Percentiles rank a stretch among this genome's conserved stretches.
These are phyloP conservation scores for Phoenicopterus ruber DNA, from an alignment of 2,113 vertebrate species.

Conservation along the genomic window DNA sequence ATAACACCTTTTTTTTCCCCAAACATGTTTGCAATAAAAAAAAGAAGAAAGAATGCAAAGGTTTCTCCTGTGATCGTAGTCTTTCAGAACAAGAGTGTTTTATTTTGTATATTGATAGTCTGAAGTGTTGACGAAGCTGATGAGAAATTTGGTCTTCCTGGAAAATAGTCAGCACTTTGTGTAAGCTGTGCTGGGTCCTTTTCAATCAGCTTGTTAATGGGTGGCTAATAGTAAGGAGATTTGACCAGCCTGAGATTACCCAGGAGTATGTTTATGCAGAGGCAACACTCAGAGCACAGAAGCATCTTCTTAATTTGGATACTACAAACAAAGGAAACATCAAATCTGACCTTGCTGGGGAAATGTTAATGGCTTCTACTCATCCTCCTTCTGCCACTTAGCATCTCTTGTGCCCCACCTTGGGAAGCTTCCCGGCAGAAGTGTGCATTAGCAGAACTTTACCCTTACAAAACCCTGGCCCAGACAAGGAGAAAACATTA, in stretches of 20 bases:
- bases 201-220: slow-evolving; percentile 81
- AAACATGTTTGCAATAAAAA: slow-evolving; percentile 41
- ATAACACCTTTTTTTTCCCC: slow-evolving; percentile 30
- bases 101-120: slow-evolving; percentile 58
- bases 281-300: slow-evolving; percentile 67
- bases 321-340: slow-evolving; percentile 82
- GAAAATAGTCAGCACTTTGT: slow-evolving; percentile 70
- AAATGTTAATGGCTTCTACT: slow-evolving; percentile 82
- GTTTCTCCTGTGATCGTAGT: slow-evolving; percentile 6
- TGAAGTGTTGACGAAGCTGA: slow-evolving; percentile 70
- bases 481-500: slow-evolving; percentile 59
- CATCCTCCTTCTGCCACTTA: slow-evolving; percentile 75
- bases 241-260: slow-evolving; percentile 74
- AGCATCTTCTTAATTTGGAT: slow-evolving; percentile 78
- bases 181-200: slow-evolving; percentile 68
- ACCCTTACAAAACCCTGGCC: slow-evolving; percentile 65
- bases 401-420: slow-evolving; percentile 73
- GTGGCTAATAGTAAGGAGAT: slow-evolving; percentile 78
- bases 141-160: slow-evolving; percentile 72
- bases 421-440: slow-evolving; percentile 77
- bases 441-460: slow-evolving; percentile 76
- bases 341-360: slow-evolving; percentile 79
- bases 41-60: slow-evolving; percentile 16
- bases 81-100: slow-evolving; percentile 40
- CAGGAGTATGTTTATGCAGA: slow-evolving; percentile 77